Conservation (phyloP, 2,888 invertebrate species). For the Bembecia ichneumoniformis region DNA sequence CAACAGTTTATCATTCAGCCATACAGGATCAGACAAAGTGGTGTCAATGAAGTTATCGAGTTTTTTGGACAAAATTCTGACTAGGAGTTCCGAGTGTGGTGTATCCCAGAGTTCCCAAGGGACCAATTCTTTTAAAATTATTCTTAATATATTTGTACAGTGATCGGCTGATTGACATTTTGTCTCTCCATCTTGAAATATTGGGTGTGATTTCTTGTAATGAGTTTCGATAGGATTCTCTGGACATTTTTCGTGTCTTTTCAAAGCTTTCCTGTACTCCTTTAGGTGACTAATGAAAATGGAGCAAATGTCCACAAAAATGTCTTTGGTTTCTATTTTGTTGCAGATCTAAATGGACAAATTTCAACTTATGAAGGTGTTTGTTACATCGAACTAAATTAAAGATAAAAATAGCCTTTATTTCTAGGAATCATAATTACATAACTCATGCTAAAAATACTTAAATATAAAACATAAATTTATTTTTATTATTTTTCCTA, state of each 20-base stretch:
- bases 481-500: no score
- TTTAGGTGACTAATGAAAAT: conserved; percentile 74
- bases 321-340: conserved; percentile 59
- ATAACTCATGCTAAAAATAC: no score
- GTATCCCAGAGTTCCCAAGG: conserved; percentile 80
- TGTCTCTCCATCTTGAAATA: conserved; percentile 39
- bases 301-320: conserved; percentile 58
- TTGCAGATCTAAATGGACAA: conserved; percentile 43
- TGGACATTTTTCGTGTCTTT: conserved; percentile 64
- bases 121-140: conserved; percentile 74
- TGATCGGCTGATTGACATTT: conserved; percentile 66
- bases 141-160: conserved; percentile 72
- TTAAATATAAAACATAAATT: no score
- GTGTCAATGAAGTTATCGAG: conserved; percentile 62
- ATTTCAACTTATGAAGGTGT: not conserved
- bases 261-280: conserved; percentile 75
- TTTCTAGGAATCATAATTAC: no score
- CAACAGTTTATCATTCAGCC: conserved; percentile 57
- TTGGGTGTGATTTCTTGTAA: conserved; percentile 58
- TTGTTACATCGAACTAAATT: not conserved
- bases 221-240: conserved; percentile 51
- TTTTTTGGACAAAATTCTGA: conserved; percentile 74
- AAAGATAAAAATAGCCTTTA: no score
- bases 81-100: conserved; percentile 74
- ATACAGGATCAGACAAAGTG: conserved; percentile 62